A percentile compares a stretch with the other conserved stretches of the same genome.
These are phyloP conservation scores for Poeciliopsis turrubarensis DNA, from an alignment of 2,113 vertebrate genomes.

Conservation along the genomic window DNA sequence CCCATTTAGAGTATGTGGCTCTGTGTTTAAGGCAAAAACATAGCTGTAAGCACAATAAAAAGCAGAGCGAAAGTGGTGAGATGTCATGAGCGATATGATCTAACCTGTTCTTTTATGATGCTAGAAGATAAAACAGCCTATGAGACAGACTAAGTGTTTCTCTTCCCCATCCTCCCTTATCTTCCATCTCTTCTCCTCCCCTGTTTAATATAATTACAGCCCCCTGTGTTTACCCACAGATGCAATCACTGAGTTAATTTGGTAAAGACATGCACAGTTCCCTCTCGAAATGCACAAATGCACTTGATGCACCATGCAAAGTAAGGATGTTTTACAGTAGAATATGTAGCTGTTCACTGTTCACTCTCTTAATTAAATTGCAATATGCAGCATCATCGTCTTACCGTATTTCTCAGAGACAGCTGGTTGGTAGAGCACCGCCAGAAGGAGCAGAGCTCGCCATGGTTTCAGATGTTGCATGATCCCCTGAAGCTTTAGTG, in stretches of 20 bases:
- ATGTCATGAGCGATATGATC: background rate
- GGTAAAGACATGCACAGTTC: background rate
- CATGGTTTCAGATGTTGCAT: conserved; percentile 69
- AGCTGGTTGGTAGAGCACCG: conserved; percentile 51
- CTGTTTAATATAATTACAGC: conserved; percentile 19
- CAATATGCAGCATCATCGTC: background rate
- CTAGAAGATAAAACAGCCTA: background rate
- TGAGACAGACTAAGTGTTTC: background rate
- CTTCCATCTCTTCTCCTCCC: conserved; percentile 13
- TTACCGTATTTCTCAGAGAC: conserved; percentile 75
- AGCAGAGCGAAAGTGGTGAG: background rate
- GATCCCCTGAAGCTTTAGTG: conserved; percentile 45
- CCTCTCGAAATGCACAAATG: background rate
- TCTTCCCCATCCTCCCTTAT: conserved; percentile 4
- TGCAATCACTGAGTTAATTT: background rate
- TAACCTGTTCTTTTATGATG: background rate
- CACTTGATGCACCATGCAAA: background rate
- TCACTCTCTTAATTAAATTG: background rate
- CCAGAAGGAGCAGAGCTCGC: conserved; percentile 68
- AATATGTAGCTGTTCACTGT: background rate
- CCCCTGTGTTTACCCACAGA: background rate
- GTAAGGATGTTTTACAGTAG: background rate
- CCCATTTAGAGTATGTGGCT: background rate
- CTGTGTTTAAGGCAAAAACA: background rate
- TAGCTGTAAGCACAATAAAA: background rate